Evolutionary conservation across 2,888 invertebrate species (phyloP).

Genomic region (Microplitis deprimator): DNA sequence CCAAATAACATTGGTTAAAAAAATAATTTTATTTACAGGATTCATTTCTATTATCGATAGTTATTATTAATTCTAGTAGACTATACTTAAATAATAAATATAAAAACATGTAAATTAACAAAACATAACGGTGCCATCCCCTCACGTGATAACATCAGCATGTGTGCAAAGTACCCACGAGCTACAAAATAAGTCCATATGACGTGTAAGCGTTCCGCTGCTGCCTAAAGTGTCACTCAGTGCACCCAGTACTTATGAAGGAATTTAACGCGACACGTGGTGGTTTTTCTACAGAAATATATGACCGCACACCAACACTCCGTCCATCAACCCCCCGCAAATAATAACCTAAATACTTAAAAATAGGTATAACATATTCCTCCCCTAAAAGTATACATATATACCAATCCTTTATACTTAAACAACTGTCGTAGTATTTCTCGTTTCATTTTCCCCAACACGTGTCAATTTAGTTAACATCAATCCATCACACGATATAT

Average conservation of each 20-base stretch:
- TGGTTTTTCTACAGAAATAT: neutral
- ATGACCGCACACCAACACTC: neutral
- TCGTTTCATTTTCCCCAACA: neutral
- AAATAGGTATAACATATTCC: neutral
- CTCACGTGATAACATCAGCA: neutral
- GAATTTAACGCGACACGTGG: neutral
- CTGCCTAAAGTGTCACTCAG: neutral
- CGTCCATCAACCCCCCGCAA: neutral
- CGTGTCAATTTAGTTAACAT: neutral
- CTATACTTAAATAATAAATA: neutral
- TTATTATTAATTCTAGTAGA: neutral
- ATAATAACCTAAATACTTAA: neutral
- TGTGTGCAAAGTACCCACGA: neutral
- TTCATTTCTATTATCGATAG: too few relatives aligned
- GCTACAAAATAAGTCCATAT: neutral
- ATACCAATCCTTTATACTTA: neutral
- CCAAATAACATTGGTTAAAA: too few relatives aligned
- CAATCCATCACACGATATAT: neutral
- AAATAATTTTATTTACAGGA: too few relatives aligned
- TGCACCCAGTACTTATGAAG: neutral
- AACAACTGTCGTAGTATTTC: neutral
- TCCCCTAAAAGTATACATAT: neutral
- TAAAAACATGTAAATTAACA: neutral
- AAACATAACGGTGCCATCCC: neutral
- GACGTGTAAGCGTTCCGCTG: neutral